A percentile compares a stretch with the other conserved stretches of the same genome.
phyloP scores from a whole-genome alignment of 2,113 vertebrate species.

The Notechis scutatus region DNA sequence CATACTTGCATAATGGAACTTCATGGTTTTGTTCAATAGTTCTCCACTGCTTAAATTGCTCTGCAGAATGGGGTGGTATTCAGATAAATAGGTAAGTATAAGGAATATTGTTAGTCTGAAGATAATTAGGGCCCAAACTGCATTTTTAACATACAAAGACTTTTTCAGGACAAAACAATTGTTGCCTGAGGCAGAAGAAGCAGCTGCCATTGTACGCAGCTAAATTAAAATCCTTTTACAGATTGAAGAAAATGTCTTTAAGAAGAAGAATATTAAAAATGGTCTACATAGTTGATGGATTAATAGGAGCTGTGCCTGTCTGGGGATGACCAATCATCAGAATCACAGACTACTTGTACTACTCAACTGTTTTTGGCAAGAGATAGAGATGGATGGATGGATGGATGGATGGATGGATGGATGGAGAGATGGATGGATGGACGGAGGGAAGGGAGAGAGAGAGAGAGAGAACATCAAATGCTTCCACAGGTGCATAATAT shows the following conservation, averaged over 20 bases:
- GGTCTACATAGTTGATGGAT: constrained; percentile 35
- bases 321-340: constrained; percentile 7
- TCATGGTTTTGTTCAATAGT: constrained; percentile 50
- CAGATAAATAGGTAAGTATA: constrained; percentile 2
- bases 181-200: constrained; percentile 19
- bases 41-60: constrained; percentile 33
- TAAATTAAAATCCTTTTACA: constrained; percentile 42
- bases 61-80: constrained; percentile 21
- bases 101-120: constrained; percentile 34
- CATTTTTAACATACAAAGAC: constrained; percentile 49
- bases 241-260: constrained; percentile 40
- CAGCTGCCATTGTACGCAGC: constrained; percentile 36
- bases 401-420: too few species aligned
- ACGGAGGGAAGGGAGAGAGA: too few species aligned
- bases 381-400: background rate
- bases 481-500: constrained; percentile 17
- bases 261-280: constrained; percentile 45
- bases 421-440: too few species aligned
- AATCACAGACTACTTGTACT: background rate
- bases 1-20: constrained; percentile 58
- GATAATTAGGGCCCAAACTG: constrained; percentile 34
- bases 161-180: constrained; percentile 36
- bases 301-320: constrained; percentile 22
- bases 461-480: constrained; percentile 5
- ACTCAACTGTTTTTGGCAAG: constrained; percentile 28